Evolutionary conservation across 2,113 vertebrate genomes (phyloP), one percentile per base, ranked within the genome.

Genomic region (Paramisgurnus dabryanus): DNA sequence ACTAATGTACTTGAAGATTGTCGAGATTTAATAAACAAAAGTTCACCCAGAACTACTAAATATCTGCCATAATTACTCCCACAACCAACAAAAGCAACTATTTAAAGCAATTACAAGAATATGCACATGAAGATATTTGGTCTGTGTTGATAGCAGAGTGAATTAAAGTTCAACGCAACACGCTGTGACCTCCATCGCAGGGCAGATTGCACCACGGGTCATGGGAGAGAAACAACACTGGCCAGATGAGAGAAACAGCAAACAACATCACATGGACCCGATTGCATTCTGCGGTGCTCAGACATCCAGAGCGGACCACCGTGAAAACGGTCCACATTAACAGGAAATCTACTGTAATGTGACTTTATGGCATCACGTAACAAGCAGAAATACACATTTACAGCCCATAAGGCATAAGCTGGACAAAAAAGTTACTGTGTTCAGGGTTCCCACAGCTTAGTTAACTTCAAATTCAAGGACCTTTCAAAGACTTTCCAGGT

Each of bases 181-280:
- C 47, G 57, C 79, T 82, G 58, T 76, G 83, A 83, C 84, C 81
- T 83, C 40, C 70, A 80, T 1, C n/a, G 76, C 67, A 66, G 77
- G 58, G 79, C 18, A 40, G 80, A 53, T 74, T 71, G 78, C 4
- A 53, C 66, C 67, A 58, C 40, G 58, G 84, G 83, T 85, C 86
- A 84, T 88, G 88, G 67, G 89, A 90, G 86, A 84, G 0, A 43
- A 76, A 79, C 27, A 39, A 65, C 75, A 53, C 65, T 3, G 81
- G 80, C 82, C 83, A 84, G 60, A 41, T 55, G 70, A 85, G 89
- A 83, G 83, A 82, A 86, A 6, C 34, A 80, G 58, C 49, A 82
- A 47, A 70, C 80, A 66, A 27, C 40, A 50, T 67, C 79, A 78
- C 60, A 79, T 45, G 41, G 53, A 75, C 61, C 17, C 5, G 57